Evolutionary conservation across 2,888 invertebrate species (phyloP).

Genomic region (Drosophila rellima): DNA sequence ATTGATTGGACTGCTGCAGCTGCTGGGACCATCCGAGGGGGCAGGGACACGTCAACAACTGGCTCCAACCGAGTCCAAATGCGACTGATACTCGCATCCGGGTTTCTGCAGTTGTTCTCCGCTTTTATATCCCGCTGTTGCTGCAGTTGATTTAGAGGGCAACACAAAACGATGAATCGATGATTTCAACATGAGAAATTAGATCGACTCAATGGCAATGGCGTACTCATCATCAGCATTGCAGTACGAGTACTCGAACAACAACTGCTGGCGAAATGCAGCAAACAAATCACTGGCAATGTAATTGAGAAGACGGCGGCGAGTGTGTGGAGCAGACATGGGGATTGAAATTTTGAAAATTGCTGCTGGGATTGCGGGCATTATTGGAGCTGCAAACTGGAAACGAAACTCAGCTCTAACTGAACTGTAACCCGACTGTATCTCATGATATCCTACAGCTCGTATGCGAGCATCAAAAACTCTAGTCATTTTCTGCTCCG

Average conservation of each 20-base stretch:
- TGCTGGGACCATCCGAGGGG: conserved; percentile 12
- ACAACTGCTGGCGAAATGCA: conserved; percentile 42
- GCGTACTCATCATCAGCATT: conserved; percentile 74
- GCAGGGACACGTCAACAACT: conserved; percentile 47
- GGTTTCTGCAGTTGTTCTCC: conserved; percentile 24
- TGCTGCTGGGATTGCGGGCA: conserved; percentile 82
- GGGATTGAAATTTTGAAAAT: conserved; percentile 81
- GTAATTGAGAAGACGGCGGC: conserved; percentile 46
- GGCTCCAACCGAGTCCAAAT: conserved; percentile 18
- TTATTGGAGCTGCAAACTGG: conserved; percentile 56
- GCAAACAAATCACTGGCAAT: conserved; percentile 74
- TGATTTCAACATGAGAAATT: conserved; percentile 82
- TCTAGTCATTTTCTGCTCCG: conserved; percentile 66
- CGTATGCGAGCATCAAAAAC: conserved; percentile 33
- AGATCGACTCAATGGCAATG: conserved; percentile 72
- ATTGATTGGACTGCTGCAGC: conserved; percentile 65
- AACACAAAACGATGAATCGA: conserved; percentile 80
- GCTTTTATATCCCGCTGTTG: conserved; percentile 37
- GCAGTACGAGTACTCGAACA: conserved; percentile 44
- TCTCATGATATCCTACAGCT: conserved; percentile 14
- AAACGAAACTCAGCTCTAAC: conserved; percentile 33
- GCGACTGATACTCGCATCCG: conserved; percentile 47
- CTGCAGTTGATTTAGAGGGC: conserved; percentile 72
- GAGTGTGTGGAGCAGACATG: conserved; percentile 39
- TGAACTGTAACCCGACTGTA: conserved; percentile 1